Base-by-base conservation (phyloP, 2,113 vertebrate species). In the Myiozetetes cayanensis region DNA sequence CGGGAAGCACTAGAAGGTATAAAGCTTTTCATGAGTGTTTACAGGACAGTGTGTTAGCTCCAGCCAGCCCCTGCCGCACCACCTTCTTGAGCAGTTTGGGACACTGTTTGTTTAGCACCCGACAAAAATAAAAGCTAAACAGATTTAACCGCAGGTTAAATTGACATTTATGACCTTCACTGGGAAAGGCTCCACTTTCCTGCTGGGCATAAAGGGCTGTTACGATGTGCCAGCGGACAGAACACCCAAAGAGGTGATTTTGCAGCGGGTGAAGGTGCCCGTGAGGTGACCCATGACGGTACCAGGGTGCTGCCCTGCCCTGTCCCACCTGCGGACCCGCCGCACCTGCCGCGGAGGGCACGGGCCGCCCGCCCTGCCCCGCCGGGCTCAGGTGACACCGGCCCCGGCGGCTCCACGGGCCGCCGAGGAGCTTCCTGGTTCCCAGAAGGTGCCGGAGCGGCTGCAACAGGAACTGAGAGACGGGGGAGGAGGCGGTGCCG, bases 371-470 rank as follows among this genome's bases (percentile, higher is more conserved):
- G 46, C 63, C 74, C 77, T 15, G 53, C 68, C 71, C 43, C 80
- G 52, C 78, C 4, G 41, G 22, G 68, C 91, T 84, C 94, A 91
- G 91, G 80, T 93, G 88, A 81, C 84, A 74, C 65, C 62, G 44
- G 61, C 66, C 68, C 56, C 49, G 35, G 52, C 82, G n/a, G 85
- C 75, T 86, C n/a, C n/a, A 33, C 53, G 71, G 63, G 83, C 92
- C 77, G 41, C 81, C 22, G 74, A 90, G 41, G 85, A 90, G 94
- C 97, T 97, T 98, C 98, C 97, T 97, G 97, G 93, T 97, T 96
- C 50, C 96, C 95, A 31, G 96, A 91, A 94, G 97, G 97, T 96
- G 97, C 87, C 65, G 92, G 86, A 91, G 96, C 80, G 73, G 66
- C 96, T 4, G 94, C 90, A 95, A 96, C 96, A 96, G 96, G 95